These are phyloP conservation scores for Pogonomyrmex californicus DNA, from an alignment of 1,140 invertebrate species.

Conservation along the genomic window DNA sequence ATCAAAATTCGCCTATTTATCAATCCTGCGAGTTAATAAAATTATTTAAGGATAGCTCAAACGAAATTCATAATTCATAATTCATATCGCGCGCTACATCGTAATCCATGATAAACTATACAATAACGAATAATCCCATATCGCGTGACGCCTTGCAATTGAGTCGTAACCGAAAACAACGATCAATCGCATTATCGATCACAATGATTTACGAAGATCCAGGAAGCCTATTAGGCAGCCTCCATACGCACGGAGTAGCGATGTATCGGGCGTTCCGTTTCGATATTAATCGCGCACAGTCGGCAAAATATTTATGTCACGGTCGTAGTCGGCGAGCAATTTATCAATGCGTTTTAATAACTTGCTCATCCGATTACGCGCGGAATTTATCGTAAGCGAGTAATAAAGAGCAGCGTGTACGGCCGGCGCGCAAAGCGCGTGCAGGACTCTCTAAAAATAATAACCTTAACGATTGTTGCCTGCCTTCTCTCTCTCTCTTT, in stretches of 20 bases:
- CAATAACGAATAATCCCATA: slow-evolving; percentile 41
- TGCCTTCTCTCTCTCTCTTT: no score
- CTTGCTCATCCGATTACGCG: slow-evolving; percentile 55
- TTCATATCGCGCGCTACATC: not conserved
- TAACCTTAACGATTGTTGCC: slow-evolving; percentile 35
- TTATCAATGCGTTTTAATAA: slow-evolving; percentile 54
- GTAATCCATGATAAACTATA: slow-evolving; percentile 26
- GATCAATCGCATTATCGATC: slow-evolving; percentile 56
- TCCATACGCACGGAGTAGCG: slow-evolving; percentile 6
- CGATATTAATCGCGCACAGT: slow-evolving; percentile 54
- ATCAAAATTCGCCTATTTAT: not conserved
- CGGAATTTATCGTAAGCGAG: slow-evolving; percentile 52
- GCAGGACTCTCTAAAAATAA: slow-evolving; percentile 34
- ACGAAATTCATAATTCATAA: no score
- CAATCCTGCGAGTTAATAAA: not conserved
- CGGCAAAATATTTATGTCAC: slow-evolving; percentile 56
- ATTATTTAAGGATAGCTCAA: not conserved
- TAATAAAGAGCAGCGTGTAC: slow-evolving; percentile 39
- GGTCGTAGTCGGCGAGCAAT: slow-evolving; percentile 38
- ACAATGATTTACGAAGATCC: slow-evolving; percentile 59
- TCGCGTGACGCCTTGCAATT: slow-evolving; percentile 33
- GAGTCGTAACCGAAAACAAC: slow-evolving; percentile 34
- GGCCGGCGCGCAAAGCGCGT: not conserved
- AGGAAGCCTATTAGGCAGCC: slow-evolving; percentile 29
- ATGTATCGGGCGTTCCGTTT: slow-evolving; percentile 40